Evolutionary conservation across 2,797 vertebrate species (phyloP).

Genomic region (Phylloscopus collybita): DNA sequence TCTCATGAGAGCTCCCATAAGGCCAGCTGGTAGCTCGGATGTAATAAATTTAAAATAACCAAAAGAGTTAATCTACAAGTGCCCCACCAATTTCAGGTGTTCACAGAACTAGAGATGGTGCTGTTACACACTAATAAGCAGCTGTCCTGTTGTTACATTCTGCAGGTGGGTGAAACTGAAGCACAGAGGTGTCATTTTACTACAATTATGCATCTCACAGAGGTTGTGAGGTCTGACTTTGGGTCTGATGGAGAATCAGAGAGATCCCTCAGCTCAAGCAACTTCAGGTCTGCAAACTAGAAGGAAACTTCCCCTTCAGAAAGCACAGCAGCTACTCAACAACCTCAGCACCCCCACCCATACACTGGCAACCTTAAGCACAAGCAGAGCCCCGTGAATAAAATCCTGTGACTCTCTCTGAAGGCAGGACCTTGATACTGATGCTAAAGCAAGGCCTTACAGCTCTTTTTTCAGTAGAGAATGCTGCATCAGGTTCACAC

Average conservation of each 20-base stretch:
- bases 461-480: not conserved
- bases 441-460: not conserved
- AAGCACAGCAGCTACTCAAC: not conserved
- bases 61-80: not conserved
- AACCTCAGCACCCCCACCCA: not conserved
- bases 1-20: not conserved
- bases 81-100: not conserved
- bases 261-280: not conserved
- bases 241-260: not conserved
- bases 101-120: not conserved
- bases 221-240: not conserved
- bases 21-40: not conserved
- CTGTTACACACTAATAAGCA: not conserved
- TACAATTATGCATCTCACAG: not conserved
- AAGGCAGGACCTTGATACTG: not conserved
- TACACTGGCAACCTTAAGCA: not conserved
- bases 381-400: not conserved
- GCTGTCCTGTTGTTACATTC: not conserved
- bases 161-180: slow-evolving; percentile 20
- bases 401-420: not conserved
- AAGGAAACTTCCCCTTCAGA: not conserved
- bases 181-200: not conserved
- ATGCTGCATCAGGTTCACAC: not conserved
- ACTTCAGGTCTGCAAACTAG: not conserved
- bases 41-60: not conserved